Percentiles rank a stretch among this genome's conserved stretches.
Evolutionary conservation across 2,888 invertebrate genomes (phyloP).

Genomic region (Idaea dimidiata): DNA sequence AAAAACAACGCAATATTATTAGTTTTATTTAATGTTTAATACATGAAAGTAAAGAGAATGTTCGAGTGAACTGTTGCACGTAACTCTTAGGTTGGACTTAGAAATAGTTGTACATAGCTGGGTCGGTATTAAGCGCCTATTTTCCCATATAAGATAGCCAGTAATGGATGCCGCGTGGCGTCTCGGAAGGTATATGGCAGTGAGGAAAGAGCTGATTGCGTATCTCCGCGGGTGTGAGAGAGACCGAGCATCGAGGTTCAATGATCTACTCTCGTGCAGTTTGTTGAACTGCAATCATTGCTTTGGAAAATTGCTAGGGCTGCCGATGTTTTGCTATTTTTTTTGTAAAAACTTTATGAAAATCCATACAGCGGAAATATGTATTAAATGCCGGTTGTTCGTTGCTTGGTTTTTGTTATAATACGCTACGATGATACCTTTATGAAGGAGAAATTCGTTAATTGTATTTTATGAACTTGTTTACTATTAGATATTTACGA

Average conservation of each 20-base stretch:
- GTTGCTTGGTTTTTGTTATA: background rate
- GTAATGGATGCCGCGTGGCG: constrained; percentile 48
- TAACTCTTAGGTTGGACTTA: constrained; percentile 20
- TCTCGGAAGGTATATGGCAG: constrained; percentile 53
- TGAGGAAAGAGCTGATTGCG: constrained; percentile 45
- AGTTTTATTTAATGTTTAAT: constrained; percentile 40
- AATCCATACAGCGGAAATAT: background rate
- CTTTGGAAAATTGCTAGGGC: constrained; percentile 75
- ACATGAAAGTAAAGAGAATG: constrained; percentile 45
- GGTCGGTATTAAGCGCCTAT: constrained; percentile 26
- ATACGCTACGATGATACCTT: background rate
- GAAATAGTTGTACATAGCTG: constrained; percentile 40
- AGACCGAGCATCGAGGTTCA: constrained; percentile 68
- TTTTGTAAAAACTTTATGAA: constrained; percentile 8
- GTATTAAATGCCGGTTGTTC: background rate
- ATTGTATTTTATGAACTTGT: background rate
- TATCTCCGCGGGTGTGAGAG: constrained; percentile 42
- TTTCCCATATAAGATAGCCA: constrained; percentile 52
- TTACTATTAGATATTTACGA: too few species aligned
- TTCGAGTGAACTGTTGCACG: constrained; percentile 35
- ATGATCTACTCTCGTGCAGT: constrained; percentile 77
- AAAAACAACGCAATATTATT: constrained; percentile 38
- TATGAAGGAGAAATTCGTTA: background rate
- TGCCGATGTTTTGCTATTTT: constrained; percentile 25
- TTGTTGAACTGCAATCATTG: constrained; percentile 78